Evolutionary conservation across 1,140 invertebrate genomes (phyloP), one percentile per base, ranked within the genome.

Genomic region (Bombus pyrosoma): DNA sequence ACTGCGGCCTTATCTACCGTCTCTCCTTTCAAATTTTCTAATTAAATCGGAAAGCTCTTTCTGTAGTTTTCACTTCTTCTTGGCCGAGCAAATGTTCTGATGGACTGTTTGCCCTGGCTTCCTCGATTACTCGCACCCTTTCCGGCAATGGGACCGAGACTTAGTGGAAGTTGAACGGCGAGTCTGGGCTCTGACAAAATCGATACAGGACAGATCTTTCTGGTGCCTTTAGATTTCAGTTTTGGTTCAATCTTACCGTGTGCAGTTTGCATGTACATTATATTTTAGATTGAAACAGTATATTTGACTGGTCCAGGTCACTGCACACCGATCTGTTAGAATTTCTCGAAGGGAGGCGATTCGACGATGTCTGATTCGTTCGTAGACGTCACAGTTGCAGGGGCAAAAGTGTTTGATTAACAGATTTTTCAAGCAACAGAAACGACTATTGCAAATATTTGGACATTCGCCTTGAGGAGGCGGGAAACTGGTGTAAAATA

Each of bases 21-120:
- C 43, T 57, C 32, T 12, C 3, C 59, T 37, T 37, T 87, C 72
- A 76, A 90, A 90, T 87, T 82, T 79, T 66, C 76, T 87, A 90
- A 90, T 90, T 89, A 87, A 90, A 89, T 89, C 76, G 88, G 66
- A 53, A 76, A 89, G 78, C 84, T 89, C 75, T 64, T 80, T 62
- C 75, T 53, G 72, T 47, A 76, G 76, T 73, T 86, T 82, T 86
- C 87, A 37, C 68, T 53, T 43, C 34, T 64, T 43, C 59, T 22
- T 37, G 34, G 62, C n/a, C 53, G 85, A 59, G 59, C 47, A n/a
- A 64, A 77, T 81, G 79, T 82, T 74, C 68, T 37, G 66, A 85
- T 74, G 41, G 53, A 37, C 77, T 87, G 83, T 89, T 89, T 89
- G 79, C 75, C 79, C 79, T 89, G 62, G 81, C 69, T 86, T 81